A percentile compares a stretch with the other conserved stretches of the same genome.
Evolutionary conservation across 2,113 vertebrate species (phyloP).

Genomic region (Octodon degus): DNA sequence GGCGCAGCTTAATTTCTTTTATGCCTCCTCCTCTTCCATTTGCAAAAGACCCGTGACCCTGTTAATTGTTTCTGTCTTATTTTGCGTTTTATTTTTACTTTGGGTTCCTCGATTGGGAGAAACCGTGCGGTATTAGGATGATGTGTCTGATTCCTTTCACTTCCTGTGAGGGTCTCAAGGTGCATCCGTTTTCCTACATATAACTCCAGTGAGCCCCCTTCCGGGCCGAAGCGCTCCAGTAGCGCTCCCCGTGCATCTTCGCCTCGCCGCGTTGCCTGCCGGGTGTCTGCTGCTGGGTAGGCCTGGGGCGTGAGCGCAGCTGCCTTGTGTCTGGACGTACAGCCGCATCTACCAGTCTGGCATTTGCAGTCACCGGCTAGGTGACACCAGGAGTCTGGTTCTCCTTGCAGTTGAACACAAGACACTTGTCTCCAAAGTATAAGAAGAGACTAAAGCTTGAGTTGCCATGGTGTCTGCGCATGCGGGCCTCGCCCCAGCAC

Average conservation of each 20-base stretch:
- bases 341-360: background rate
- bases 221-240: background rate
- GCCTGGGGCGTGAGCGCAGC: background rate
- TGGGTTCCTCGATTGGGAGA: background rate
- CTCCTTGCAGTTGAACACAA: background rate
- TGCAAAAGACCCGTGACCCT: background rate
- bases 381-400: background rate
- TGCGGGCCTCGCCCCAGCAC: background rate
- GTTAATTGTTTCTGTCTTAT: background rate
- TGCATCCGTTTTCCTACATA: background rate
- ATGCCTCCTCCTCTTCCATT: background rate
- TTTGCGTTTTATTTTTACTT: background rate
- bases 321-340: background rate
- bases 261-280: background rate
- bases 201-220: background rate
- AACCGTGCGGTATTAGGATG: background rate
- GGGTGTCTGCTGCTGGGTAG: background rate
- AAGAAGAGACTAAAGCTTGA: background rate
- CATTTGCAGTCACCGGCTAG: background rate
- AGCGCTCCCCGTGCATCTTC: background rate
- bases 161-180: background rate
- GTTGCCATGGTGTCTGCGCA: background rate
- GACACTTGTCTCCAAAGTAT: background rate
- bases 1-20: background rate
- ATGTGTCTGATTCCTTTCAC: background rate